Evolutionary conservation across 2,888 invertebrate genomes (phyloP), one percentile per base, ranked within the genome.

Genomic region (Nineta flava): DNA sequence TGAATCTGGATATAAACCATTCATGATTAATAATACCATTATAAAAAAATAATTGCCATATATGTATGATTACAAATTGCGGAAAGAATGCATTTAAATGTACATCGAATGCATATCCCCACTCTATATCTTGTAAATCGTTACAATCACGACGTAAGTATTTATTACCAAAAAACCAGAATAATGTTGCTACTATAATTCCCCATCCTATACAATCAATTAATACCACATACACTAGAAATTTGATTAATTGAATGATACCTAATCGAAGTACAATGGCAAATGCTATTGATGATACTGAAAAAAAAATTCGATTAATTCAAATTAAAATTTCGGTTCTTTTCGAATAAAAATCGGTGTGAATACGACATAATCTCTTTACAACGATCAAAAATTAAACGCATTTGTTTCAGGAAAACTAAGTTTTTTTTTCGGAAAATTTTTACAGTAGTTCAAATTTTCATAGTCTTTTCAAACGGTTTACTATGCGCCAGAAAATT

Each of bases 71-170:
- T 55, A 94, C 84, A 13, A 97, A 74, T 1, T 95, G 83, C n/a
- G 97, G 97, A 68, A 96, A 96, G 69, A 95, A 93, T 3, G 97
- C 97, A 71, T 99, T 99, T 59, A 99, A 77, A 71, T 99, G 97
- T 5, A 99, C 92, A 67, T 99, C 97, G 68, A 99, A 99, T 15
- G 93, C 86, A 69, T 94, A 99, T 5, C 91, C 97, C 97, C 97
- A 99, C 68, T 99, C 97, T 57, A 96, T 91, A 65, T 86, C 86
- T 60, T 82, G 80, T 40, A 78, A 77, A 64, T 75, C 53, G 64
- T 72, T 72, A n/a, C 68, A 65, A 54, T 77, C 77, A 50, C 76
- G 75, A 5, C 83, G 73, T 56, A 88, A 65, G 65, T 84, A 91
- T 57, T 77, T 78, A 67, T 94, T 94, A 54, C 82, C 78, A 31